phyloP scores from a whole-genome alignment of 2,888 invertebrate species.

The Coelinius sp. region DNA sequence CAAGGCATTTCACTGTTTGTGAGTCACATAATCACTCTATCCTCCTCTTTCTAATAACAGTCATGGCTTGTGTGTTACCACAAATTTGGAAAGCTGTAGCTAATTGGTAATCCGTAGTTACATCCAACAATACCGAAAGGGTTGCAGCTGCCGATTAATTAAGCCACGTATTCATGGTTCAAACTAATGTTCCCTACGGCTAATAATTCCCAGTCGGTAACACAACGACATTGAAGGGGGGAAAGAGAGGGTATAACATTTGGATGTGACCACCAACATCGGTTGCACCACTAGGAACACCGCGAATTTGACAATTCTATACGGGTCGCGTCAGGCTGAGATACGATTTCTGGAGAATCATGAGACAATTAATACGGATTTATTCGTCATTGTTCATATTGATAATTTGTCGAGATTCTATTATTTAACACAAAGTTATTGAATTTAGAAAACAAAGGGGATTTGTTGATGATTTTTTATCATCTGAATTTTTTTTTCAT shows the following conservation, averaged over 20 bases:
- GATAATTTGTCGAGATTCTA: too few relatives aligned
- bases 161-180: conserved; percentile 53
- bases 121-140: conserved; percentile 45
- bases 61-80: conserved; percentile 4
- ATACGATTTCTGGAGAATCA: not conserved
- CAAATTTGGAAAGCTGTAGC: conserved; percentile 41
- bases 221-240: not conserved
- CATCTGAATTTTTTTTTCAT: too few relatives aligned
- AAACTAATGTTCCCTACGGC: conserved; percentile 52
- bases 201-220: conserved; percentile 50
- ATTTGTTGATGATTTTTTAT: too few relatives aligned
- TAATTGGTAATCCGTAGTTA: conserved; percentile 53
- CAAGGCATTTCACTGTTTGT: not conserved
- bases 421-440: too few relatives aligned
- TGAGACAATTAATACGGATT: not conserved
- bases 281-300: conserved; percentile 29
- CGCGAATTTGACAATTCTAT: conserved; percentile 30
- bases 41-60: conserved; percentile 22
- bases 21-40: conserved; percentile 1
- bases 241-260: conserved; percentile 23
- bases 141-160: conserved; percentile 53
- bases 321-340: conserved; percentile 9
- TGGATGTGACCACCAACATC: conserved; percentile 36
- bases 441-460: too few relatives aligned
- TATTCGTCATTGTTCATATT: not conserved